These are phyloP conservation scores for Eupithecia dodoneata DNA, from an alignment of 2,888 invertebrate genomes.

Conservation along the genomic window DNA sequence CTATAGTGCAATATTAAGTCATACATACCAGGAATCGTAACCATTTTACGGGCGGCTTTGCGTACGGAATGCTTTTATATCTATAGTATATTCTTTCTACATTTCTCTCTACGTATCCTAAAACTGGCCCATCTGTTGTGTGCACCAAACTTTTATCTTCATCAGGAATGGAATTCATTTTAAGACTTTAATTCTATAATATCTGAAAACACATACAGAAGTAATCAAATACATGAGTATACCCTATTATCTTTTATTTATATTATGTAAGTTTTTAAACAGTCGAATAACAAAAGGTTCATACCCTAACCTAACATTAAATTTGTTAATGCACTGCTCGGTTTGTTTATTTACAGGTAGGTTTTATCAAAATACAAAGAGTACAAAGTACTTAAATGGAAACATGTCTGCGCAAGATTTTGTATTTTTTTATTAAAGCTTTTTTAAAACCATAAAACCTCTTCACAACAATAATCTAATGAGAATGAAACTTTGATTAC, in stretches of 20 bases:
- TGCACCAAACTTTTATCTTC: constrained; percentile 48
- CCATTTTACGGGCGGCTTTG: constrained; percentile 67
- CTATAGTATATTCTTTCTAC: constrained; percentile 60
- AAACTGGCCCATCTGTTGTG: constrained; percentile 66
- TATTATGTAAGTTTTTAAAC: not conserved
- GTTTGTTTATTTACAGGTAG: not conserved
- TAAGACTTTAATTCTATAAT: constrained; percentile 14
- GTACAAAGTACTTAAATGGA: not conserved
- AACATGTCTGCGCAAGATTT: not conserved
- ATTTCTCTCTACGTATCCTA: constrained; percentile 61
- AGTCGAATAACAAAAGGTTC: constrained; percentile 5
- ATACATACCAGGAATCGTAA: constrained; percentile 71
- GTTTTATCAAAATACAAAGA: not conserved
- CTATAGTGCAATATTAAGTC: not conserved
- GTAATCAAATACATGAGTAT: constrained; percentile 1
- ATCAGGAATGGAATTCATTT: constrained; percentile 48
- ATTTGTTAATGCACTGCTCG: not conserved
- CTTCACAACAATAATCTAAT: not conserved
- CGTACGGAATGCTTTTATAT: constrained; percentile 74
- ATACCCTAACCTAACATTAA: not conserved
- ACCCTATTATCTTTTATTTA: not conserved
- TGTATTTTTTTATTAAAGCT: not conserved
- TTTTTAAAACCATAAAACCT: not conserved
- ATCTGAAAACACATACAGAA: constrained; percentile 14
- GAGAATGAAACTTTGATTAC: not conserved